phyloP scores from a whole-genome alignment of 2,888 invertebrate species.

The Dolomedes plantarius region DNA sequence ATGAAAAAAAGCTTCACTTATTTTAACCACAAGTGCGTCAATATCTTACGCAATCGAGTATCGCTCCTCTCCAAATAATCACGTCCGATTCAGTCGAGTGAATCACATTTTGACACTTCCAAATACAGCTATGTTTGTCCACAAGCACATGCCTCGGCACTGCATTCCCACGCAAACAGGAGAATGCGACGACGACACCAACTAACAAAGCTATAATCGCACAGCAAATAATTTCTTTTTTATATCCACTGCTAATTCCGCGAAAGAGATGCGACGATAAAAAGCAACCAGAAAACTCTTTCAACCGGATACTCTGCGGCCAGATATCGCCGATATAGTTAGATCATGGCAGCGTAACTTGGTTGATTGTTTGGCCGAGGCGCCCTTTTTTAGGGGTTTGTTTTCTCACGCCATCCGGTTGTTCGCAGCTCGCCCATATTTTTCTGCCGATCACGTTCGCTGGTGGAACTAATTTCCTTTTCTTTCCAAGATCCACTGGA shows the following conservation, averaged over 20 bases:
- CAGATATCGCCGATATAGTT: constrained; percentile 19
- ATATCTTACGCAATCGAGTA: too few relatives aligned
- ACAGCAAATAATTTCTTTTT: too few relatives aligned
- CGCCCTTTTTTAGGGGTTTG: constrained; percentile 7
- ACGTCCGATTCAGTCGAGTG: too few relatives aligned
- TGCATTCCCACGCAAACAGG: too few relatives aligned
- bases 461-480: constrained; percentile 24
- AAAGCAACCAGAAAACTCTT: not conserved
- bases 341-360: not conserved
- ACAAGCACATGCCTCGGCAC: too few relatives aligned
- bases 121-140: too few relatives aligned
- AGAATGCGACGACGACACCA: too few relatives aligned
- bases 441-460: constrained; percentile 19
- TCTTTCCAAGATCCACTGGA: not conserved
- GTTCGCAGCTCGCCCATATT: not conserved
- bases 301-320: constrained; percentile 19
- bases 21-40: too few relatives aligned
- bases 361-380: not conserved
- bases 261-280: not conserved
- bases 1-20: too few relatives aligned
- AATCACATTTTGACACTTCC: too few relatives aligned
- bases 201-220: too few relatives aligned
- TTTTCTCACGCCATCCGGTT: constrained; percentile 17
- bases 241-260: not conserved
- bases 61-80: too few relatives aligned